phyloP scores from a whole-genome alignment of 2,888 invertebrate genomes.

The Parnassius glacialis region DNA sequence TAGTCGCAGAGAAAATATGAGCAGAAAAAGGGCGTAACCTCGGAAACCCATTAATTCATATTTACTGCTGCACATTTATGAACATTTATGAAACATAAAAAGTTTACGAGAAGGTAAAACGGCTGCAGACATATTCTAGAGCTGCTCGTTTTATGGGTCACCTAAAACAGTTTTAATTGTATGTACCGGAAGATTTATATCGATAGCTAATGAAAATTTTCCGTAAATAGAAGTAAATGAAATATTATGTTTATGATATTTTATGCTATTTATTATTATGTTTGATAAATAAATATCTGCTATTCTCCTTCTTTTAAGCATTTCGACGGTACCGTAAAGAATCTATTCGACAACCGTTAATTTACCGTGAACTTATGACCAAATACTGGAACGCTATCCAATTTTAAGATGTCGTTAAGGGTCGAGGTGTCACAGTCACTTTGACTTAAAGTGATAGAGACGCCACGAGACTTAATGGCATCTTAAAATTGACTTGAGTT shows the following conservation, averaged over 20 bases:
- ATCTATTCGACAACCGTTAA: too few species aligned
- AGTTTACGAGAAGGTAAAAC: constrained; percentile 70
- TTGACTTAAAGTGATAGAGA: too few species aligned
- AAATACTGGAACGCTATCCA: too few species aligned
- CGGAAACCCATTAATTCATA: constrained; percentile 72
- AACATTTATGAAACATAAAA: constrained; percentile 78
- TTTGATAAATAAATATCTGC: too few species aligned
- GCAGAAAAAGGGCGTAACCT: constrained; percentile 56
- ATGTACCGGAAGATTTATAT: constrained; percentile 56
- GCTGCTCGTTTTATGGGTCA: constrained; percentile 63
- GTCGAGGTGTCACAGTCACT: too few species aligned
- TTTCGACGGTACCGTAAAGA: too few species aligned
- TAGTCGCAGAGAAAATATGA: constrained; percentile 48
- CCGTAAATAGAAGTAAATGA: background rate
- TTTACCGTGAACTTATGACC: too few species aligned
- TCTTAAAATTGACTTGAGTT: too few species aligned
- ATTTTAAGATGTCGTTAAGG: too few species aligned
- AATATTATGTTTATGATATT: background rate
- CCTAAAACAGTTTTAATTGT: constrained; percentile 67
- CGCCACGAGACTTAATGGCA: too few species aligned
- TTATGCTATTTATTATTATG: too few species aligned
- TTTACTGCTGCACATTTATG: constrained; percentile 53
- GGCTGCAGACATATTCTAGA: constrained; percentile 61
- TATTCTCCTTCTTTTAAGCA: too few species aligned
- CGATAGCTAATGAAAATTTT: constrained; percentile 47